phyloP scores from a whole-genome alignment of 23 tunicate genomes.

The Styela clava region DNA sequence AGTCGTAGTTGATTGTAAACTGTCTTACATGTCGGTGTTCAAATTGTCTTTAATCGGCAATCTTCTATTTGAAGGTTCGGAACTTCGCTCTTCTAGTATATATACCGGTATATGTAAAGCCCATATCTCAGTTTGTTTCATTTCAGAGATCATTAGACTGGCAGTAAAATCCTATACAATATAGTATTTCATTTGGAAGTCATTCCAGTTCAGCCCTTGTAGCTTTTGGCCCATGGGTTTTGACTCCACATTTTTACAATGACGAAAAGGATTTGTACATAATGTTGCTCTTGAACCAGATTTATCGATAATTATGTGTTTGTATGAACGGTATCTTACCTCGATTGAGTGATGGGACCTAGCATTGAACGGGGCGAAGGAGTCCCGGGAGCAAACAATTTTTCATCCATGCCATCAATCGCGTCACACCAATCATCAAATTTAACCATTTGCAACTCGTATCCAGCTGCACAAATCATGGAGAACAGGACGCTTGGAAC shows the following conservation, averaged over 20 bases:
- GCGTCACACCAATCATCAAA: constrained; percentile 77
- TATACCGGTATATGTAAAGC: too few relatives aligned
- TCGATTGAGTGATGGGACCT: constrained; percentile 35
- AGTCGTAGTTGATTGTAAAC: neutral
- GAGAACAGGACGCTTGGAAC: constrained; percentile 37
- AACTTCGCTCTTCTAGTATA: too few relatives aligned
- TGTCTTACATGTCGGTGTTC: neutral
- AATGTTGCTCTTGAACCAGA: neutral
- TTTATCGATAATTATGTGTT: neutral
- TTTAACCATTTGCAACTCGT: constrained; percentile 41
- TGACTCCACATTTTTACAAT: neutral
- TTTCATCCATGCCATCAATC: constrained; percentile 29
- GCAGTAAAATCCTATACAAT: neutral
- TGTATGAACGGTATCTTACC: constrained; percentile 11
- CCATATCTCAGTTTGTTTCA: too few relatives aligned
- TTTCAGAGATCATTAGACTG: too few relatives aligned
- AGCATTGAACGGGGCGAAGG: constrained; percentile 48
- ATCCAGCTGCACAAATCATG: constrained; percentile 40
- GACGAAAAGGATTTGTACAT: neutral
- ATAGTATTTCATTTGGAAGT: neutral
- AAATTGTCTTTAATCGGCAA: neutral
- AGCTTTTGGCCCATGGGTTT: neutral
- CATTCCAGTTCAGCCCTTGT: neutral
- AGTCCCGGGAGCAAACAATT: constrained; percentile 28
- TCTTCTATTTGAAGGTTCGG: too few relatives aligned